phyloP scores from a whole-genome alignment of 2,888 invertebrate genomes.

The Microctonus brassicae region DNA sequence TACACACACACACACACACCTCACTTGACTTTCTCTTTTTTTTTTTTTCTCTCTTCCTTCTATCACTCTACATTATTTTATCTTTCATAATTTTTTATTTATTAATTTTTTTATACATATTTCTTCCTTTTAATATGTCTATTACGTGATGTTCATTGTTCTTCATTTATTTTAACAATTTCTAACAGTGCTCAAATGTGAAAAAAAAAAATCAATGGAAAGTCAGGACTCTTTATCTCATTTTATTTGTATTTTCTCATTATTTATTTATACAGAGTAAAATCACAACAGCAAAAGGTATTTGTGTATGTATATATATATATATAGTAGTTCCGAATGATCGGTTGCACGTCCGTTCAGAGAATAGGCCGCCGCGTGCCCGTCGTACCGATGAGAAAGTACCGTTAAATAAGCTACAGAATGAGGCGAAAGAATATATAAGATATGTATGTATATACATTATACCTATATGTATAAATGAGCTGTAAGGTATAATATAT shows the following conservation, averaged over 20 bases:
- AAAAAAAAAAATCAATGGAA: not conserved
- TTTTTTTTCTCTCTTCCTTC: not conserved
- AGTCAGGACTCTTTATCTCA: not conserved
- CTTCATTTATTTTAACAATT: not conserved
- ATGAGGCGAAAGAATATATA: not conserved
- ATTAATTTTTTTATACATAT: no score
- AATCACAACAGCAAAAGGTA: not conserved
- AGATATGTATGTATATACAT: not conserved
- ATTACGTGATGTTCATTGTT: no score
- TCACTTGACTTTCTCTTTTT: not conserved
- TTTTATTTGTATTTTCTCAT: not conserved
- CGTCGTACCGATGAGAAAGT: constrained; percentile 38
- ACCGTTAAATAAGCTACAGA: constrained; percentile 40
- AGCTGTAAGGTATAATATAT: not conserved
- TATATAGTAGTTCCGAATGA: constrained; percentile 12
- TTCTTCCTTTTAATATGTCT: no score
- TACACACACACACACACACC: not conserved
- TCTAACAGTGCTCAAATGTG: not conserved
- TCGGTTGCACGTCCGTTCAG: constrained; percentile 18
- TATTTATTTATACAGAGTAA: not conserved
- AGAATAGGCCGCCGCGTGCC: constrained; percentile 26
- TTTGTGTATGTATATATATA: not conserved
- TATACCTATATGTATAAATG: not conserved
- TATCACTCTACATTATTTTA: no score
- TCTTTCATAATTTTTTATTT: no score